These are phyloP conservation scores for Tenualosa ilisha DNA, from an alignment of 2,797 vertebrate genomes.

Conservation along the genomic window DNA sequence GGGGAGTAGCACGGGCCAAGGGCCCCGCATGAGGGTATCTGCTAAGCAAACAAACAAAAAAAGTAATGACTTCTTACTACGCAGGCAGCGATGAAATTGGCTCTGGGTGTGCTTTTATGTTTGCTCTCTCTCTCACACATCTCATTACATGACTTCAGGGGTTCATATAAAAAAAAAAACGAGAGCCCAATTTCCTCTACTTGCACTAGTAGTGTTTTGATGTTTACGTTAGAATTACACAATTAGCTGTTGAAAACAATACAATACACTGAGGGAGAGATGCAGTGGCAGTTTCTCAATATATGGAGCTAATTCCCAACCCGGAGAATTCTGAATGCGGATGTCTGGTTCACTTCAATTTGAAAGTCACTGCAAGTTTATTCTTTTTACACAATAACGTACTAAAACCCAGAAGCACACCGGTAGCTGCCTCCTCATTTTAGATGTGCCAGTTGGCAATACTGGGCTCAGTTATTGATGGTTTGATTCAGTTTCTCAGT, in stretches of 20 bases:
- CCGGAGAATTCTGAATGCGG: background rate
- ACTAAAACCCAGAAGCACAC: background rate
- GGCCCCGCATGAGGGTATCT: constrained; percentile 65
- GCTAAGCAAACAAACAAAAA: constrained; percentile 71
- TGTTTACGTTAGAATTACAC: background rate
- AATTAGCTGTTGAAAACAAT: background rate
- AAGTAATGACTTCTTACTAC: constrained; percentile 53
- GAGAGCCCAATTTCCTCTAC: background rate
- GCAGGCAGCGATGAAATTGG: constrained; percentile 54
- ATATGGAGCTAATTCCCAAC: background rate
- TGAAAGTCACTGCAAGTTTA: background rate
- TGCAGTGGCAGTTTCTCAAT: background rate
- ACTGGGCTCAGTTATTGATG: background rate
- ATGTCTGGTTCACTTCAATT: background rate
- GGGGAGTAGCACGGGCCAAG: constrained; percentile 61
- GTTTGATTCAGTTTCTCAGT: background rate
- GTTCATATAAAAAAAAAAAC: background rate
- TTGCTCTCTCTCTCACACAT: constrained; percentile 62
- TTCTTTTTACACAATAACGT: background rate
- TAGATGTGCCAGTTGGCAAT: background rate
- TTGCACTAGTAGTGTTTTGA: background rate
- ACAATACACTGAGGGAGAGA: background rate
- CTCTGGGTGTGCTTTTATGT: constrained; percentile 47
- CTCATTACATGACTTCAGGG: constrained; percentile 55
- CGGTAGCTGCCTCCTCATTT: background rate